A percentile compares a stretch with the other conserved stretches of the same genome.
Evolutionary conservation across 2,113 vertebrate genomes (phyloP).

Genomic region (Genyomyrus donnyi): DNA sequence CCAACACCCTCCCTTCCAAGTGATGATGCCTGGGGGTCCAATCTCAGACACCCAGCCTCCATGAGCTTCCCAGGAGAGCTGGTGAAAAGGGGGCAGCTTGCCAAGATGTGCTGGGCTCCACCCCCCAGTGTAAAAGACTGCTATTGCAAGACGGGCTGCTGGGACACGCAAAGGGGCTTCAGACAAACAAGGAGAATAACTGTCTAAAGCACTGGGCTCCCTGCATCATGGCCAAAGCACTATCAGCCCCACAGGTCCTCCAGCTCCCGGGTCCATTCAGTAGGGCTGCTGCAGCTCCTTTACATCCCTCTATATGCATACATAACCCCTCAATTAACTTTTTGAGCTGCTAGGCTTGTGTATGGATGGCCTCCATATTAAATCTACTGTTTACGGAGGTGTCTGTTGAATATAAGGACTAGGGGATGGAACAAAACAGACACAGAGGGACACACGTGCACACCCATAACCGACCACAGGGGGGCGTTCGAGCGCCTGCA

Average conservation of each 20-base stretch:
- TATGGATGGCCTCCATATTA: neutral
- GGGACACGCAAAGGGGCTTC: neutral
- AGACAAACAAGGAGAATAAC: neutral
- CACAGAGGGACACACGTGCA: neutral
- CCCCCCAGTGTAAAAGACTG: neutral
- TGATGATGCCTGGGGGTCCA: slow-evolving; percentile 15
- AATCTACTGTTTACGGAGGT: neutral
- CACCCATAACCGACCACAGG: neutral
- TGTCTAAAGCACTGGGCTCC: neutral
- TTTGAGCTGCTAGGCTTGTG: neutral
- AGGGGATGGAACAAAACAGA: neutral
- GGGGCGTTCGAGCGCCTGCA: neutral
- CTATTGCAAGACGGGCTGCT: neutral
- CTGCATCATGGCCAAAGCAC: neutral
- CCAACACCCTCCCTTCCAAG: neutral
- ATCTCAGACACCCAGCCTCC: slow-evolving; percentile 20
- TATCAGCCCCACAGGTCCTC: neutral
- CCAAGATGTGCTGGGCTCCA: neutral
- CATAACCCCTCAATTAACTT: neutral
- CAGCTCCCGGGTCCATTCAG: neutral
- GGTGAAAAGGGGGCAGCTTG: slow-evolving; percentile 3
- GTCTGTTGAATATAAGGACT: neutral
- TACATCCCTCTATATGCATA: neutral
- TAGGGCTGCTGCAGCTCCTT: neutral
- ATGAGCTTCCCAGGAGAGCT: slow-evolving; percentile 11